Conservation (phyloP, 2,888 invertebrate species). For the Byasa hedistus region DNA sequence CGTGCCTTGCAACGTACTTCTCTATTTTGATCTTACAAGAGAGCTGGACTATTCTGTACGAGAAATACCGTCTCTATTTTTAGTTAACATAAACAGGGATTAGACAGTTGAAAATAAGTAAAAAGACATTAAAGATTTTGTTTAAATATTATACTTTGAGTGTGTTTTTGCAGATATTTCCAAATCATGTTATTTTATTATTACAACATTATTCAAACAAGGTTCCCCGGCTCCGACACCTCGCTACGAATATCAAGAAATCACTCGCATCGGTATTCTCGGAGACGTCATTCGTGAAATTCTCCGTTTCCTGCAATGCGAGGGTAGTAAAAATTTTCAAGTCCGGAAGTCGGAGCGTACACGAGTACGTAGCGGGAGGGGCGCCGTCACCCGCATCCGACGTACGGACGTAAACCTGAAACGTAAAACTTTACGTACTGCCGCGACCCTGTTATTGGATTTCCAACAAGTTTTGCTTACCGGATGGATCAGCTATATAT, state of each 20-base stretch:
- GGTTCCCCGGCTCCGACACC: neutral
- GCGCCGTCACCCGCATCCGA: conserved; percentile 20
- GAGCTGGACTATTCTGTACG: too few relatives aligned
- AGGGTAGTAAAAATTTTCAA: conserved; percentile 16
- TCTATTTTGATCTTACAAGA: too few relatives aligned
- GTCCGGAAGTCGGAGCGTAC: conserved; percentile 4
- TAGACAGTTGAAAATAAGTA: too few relatives aligned
- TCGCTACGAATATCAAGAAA: neutral
- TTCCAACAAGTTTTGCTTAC: conserved; percentile 27
- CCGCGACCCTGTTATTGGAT: conserved; percentile 31
- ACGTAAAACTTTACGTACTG: conserved; percentile 29
- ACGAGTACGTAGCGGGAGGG: neutral
- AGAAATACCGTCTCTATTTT: too few relatives aligned
- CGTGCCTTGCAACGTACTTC: too few relatives aligned
- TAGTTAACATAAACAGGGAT: too few relatives aligned
- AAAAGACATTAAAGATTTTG: too few relatives aligned
- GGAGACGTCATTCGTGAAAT: conserved; percentile 11
- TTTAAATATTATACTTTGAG: too few relatives aligned
- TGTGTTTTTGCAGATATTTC: too few relatives aligned
- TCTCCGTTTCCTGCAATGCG: neutral
- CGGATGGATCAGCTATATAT: neutral
- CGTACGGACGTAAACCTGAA: conserved; percentile 16
- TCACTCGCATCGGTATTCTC: neutral
- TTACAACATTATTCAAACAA: too few relatives aligned
- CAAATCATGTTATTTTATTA: too few relatives aligned